phyloP scores from a whole-genome alignment of 2,797 vertebrate species.

The Babyrousa celebensis region DNA sequence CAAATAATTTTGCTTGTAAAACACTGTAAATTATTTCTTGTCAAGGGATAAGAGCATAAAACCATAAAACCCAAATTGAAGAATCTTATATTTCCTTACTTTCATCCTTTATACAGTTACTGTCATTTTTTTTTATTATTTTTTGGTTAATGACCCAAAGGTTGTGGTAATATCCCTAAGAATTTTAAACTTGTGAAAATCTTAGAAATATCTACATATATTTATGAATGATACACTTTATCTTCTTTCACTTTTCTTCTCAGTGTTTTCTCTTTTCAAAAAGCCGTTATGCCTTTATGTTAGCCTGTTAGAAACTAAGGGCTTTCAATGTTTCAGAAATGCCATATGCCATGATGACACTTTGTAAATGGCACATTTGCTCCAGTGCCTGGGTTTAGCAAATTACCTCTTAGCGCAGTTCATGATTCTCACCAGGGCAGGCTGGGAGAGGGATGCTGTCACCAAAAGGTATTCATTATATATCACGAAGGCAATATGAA shows the following conservation, averaged over 20 bases:
- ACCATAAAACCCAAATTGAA: neutral
- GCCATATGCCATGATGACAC: neutral
- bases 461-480: constrained; percentile 67
- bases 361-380: constrained; percentile 66
- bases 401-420: constrained; percentile 38
- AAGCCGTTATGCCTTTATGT: neutral
- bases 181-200: constrained; percentile 58
- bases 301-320: constrained; percentile 41
- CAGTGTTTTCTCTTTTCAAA: constrained; percentile 25
- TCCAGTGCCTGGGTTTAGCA: neutral
- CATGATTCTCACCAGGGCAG: neutral
- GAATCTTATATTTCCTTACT: neutral
- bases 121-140: constrained; percentile 48
- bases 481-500: constrained; percentile 72
- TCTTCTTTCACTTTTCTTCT: constrained; percentile 25
- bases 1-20: neutral
- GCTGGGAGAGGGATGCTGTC: constrained; percentile 51
- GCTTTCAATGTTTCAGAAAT: constrained; percentile 63
- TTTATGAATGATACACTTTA: constrained; percentile 4
- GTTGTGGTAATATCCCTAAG: neutral
- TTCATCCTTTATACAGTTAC: neutral
- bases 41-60: neutral
- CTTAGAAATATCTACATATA: neutral
- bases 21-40: constrained; percentile 16
- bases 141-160: constrained; percentile 15